These are phyloP conservation scores for Amphiprion ocellaris DNA, from an alignment of 2,113 vertebrate species.

Conservation along the genomic window DNA sequence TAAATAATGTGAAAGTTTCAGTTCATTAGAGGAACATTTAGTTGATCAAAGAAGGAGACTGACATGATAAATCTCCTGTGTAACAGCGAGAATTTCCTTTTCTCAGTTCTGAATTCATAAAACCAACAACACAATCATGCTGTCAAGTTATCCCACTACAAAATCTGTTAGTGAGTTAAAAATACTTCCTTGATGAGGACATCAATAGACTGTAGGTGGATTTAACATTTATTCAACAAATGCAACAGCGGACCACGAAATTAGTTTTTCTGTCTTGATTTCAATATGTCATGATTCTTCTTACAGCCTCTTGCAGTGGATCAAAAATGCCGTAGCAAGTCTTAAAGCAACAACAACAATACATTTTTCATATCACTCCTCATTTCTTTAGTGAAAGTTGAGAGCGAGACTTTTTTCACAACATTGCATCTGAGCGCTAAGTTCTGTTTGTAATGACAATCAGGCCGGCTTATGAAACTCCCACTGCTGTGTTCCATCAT, in stretches of 20 bases:
- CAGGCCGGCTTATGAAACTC: slow-evolving; percentile 29
- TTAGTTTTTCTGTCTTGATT: not conserved
- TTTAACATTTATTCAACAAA: slow-evolving; percentile 21
- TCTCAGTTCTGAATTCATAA: slow-evolving; percentile 1
- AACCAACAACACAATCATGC: slow-evolving; percentile 5
- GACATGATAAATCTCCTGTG: not conserved
- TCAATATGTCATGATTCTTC: not conserved
- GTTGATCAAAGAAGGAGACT: not conserved
- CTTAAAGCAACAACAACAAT: slow-evolving; percentile 33
- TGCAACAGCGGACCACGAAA: not conserved
- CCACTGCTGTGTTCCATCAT: slow-evolving; percentile 30
- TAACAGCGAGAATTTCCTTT: not conserved
- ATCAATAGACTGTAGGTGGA: slow-evolving; percentile 24
- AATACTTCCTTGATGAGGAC: slow-evolving; percentile 16
- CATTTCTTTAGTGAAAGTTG: slow-evolving; percentile 11
- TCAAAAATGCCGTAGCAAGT: slow-evolving; percentile 5
- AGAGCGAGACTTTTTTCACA: slow-evolving; percentile 3
- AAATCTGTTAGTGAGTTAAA: slow-evolving; percentile 4
- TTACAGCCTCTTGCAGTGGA: slow-evolving; percentile 1
- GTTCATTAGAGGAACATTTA: not conserved
- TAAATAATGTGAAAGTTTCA: slow-evolving; percentile 23
- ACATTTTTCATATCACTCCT: slow-evolving; percentile 25
- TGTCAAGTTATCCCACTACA: slow-evolving; percentile 7
- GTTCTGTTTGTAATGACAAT: slow-evolving; percentile 2
- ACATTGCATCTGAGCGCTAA: not conserved